phyloP scores from a whole-genome alignment of 2,113 vertebrate species.

The Felis catus region F.catus_Fca126_mat1.0 CM031425.1:2848001-2848500 shows the following conservation, averaged over 20 bases:
- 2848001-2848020: conserved; percentile 71
- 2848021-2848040: conserved; percentile 51
- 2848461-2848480: background rate
- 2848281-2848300: background rate
- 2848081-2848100: conserved; percentile 83
- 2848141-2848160: background rate
- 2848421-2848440: conserved; percentile 77
- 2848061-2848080: conserved; percentile 83
- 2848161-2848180: background rate
- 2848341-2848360: conserved; percentile 78
- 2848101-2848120: conserved; percentile 86
- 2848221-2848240: background rate
- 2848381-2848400: conserved; percentile 83
- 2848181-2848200: background rate
- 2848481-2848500: background rate
- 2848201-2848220: background rate
- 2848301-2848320: conserved; percentile 86
- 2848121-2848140: background rate
- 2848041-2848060: conserved; percentile 76
- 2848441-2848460: conserved; percentile 86
- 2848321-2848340: conserved; percentile 83
- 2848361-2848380: conserved; percentile 80
- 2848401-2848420: conserved; percentile 80
- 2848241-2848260: background rate
- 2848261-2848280: background rate